Evolutionary conservation across 1,140 invertebrate species (phyloP), one percentile per base, ranked within the genome.

Genomic region (Theocolax elegans): DNA sequence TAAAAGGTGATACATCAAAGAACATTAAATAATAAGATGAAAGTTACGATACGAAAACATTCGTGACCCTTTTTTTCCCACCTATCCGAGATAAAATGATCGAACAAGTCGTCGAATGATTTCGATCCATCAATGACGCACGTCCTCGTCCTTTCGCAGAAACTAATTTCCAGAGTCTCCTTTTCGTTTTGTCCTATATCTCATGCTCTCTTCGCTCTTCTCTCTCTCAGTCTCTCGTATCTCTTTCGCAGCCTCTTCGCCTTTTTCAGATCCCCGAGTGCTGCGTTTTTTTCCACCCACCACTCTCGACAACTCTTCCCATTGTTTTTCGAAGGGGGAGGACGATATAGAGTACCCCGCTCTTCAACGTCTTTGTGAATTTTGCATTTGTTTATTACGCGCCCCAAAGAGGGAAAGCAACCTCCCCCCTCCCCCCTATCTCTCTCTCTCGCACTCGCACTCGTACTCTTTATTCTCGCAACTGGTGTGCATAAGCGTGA

Each of bases 111-210:
- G 46, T 42, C 12, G 23, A 44, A 62, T 40, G 54, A 67, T 68
- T 60, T 2, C 21, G 54, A 51, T 60, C 54, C 46, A 21, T 60
- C 54, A 51, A 51, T 13, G 25, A 35, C 31, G 10, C 10, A 35
- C 4, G 4, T 35, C 10, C 31, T 35, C 53, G 40, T 19, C 17
- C 46, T 56, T 15, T 66, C 17, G 40, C 40, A 31, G 49, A 56
- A 59, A 67, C 65, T 67, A 67, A 67, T 67, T 67, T 67, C 38
- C 40, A 48, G 38, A 31, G 23, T 46, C 17, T 44, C n/a, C 15
- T 15, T 17, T 17, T 44, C 40, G 13, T 9, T 42, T 19, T 31
- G 42, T 3, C 29, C 38, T 60, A 49, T 9, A 25, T 54, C 13
- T 9, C 54, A 17, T 38, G 48, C 49, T 59, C 17, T 29, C 15